These are phyloP conservation scores for Brevimyrus niger DNA, from an alignment of 2,113 vertebrate species.

Conservation along the genomic window DNA sequence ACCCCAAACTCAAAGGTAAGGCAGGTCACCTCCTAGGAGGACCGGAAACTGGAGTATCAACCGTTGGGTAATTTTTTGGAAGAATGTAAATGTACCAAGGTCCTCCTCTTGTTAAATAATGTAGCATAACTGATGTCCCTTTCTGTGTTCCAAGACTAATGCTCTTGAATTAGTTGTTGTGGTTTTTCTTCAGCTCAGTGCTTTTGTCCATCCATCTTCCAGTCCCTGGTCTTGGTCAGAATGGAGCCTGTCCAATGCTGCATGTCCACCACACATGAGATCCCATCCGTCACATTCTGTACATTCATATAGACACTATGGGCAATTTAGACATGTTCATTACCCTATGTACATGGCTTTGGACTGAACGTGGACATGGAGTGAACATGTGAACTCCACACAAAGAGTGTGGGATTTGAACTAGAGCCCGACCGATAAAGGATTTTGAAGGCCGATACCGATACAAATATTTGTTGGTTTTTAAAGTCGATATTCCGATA, in stretches of 20 bases:
- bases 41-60: background rate
- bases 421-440: no score
- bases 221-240: background rate
- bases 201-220: background rate
- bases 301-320: background rate
- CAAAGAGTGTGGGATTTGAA: background rate
- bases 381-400: background rate
- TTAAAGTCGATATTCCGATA: no score
- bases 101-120: background rate
- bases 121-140: background rate
- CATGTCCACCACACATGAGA: background rate
- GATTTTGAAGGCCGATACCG: no score
- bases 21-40: no score
- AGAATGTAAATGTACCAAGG: background rate
- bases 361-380: background rate
- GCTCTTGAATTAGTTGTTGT: background rate
- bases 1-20: constrained; percentile 60
- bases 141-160: background rate
- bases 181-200: background rate
- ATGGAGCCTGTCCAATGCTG: background rate
- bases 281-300: background rate
- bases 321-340: background rate
- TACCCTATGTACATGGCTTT: background rate
- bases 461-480: no score
- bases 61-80: background rate